These are phyloP conservation scores for Deilephila elpenor DNA, from an alignment of 2,888 invertebrate species.

Conservation along the genomic window DNA sequence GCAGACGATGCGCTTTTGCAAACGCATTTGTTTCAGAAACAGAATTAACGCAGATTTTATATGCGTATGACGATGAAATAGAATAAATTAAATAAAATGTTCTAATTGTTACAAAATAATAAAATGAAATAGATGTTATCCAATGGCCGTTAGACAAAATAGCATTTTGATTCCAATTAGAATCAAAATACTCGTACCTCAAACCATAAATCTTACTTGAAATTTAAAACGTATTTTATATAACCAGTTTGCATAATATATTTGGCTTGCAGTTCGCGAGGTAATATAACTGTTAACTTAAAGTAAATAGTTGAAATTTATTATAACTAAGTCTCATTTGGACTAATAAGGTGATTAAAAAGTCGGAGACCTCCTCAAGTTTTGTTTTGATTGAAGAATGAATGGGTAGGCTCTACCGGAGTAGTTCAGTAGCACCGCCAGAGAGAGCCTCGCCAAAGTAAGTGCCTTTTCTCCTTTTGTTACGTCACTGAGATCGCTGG, in stretches of 20 bases:
- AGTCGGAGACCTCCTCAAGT: too few species aligned
- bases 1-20: too few species aligned
- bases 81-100: not conserved
- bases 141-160: not conserved
- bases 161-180: not conserved
- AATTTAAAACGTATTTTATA: conserved; percentile 22
- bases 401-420: too few species aligned
- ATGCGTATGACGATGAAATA: too few species aligned
- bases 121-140: not conserved
- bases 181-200: not conserved
- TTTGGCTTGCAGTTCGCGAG: conserved; percentile 32
- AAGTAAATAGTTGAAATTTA: conserved; percentile 32
- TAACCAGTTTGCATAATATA: conserved; percentile 26
- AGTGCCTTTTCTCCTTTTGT: too few species aligned
- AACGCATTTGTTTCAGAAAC: too few species aligned
- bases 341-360: not conserved
- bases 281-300: conserved; percentile 29
- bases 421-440: too few species aligned
- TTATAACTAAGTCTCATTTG: conserved; percentile 35
- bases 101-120: not conserved
- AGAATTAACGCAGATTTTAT: too few species aligned
- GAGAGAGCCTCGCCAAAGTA: too few species aligned
- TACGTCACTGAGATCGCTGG: too few species aligned
- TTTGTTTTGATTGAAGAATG: too few species aligned
- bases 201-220: conserved; percentile 19